These are phyloP conservation scores for Cinara cedri DNA, from an alignment of 2,888 invertebrate genomes.

Conservation along the genomic window DNA sequence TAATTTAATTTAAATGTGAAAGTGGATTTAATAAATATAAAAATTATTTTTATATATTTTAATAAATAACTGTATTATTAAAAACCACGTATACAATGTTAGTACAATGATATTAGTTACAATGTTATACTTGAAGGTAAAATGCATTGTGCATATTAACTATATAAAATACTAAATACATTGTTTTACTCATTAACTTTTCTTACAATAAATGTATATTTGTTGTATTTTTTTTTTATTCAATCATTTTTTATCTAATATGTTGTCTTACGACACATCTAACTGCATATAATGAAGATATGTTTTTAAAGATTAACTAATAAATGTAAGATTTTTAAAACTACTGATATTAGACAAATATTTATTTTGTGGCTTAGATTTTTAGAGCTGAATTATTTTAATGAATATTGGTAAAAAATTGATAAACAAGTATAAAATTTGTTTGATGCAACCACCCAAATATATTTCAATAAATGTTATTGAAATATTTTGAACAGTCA, in stretches of 20 bases:
- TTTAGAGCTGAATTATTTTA: conserved; percentile 43
- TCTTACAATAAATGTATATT: neutral
- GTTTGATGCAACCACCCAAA: too few species aligned
- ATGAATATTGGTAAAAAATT: neutral
- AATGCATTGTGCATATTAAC: neutral
- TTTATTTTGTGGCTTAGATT: conserved; percentile 42
- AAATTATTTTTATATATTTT: conserved; percentile 10
- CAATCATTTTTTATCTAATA: neutral
- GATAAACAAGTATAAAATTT: neutral
- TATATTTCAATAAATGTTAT: too few species aligned
- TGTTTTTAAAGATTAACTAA: too few species aligned
- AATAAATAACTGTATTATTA: conserved; percentile 18
- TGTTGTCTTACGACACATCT: neutral
- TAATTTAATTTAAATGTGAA: conserved; percentile 14
- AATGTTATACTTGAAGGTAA: conserved; percentile 36
- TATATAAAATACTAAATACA: neutral
- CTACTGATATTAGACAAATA: conserved; percentile 34
- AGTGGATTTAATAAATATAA: conserved; percentile 8
- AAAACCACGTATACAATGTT: conserved; percentile 15
- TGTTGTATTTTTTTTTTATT: neutral
- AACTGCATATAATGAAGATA: neutral
- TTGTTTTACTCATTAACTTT: neutral
- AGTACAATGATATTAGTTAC: conserved; percentile 14
- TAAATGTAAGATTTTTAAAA: conserved; percentile 8
- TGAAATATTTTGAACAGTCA: too few species aligned